Percentiles rank a stretch among this genome's conserved stretches.
Conservation (phyloP, 1,140 invertebrate species). For the Rhizoglyphus robini region DNA sequence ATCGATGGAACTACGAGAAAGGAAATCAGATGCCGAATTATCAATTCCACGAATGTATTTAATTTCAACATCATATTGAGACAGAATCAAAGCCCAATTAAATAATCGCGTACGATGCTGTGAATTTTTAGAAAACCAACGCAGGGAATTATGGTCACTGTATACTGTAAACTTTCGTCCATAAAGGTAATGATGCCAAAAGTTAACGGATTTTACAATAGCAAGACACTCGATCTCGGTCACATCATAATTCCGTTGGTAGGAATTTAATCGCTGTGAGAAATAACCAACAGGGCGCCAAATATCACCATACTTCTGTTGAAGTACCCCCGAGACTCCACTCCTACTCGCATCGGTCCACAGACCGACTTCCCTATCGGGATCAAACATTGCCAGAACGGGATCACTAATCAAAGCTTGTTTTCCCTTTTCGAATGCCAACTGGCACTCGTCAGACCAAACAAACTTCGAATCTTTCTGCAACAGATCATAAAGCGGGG, state of each 20-base stretch:
- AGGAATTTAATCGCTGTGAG: neutral
- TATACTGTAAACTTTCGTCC: slow-evolving; percentile 14
- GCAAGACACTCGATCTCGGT: slow-evolving; percentile 20
- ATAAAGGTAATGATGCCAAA: slow-evolving; percentile 18
- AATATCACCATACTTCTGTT: slow-evolving; percentile 30
- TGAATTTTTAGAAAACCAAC: neutral
- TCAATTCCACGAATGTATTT: slow-evolving; percentile 4
- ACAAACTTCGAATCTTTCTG: slow-evolving; percentile 13
- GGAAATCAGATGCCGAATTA: slow-evolving; percentile 17
- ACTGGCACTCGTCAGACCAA: slow-evolving; percentile 5
- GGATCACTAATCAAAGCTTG: neutral
- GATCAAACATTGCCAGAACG: slow-evolving; percentile 20
- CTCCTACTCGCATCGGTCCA: slow-evolving; percentile 31
- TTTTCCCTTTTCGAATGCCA: slow-evolving; percentile 18
- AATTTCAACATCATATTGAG: slow-evolving; percentile 13
- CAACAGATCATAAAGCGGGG: slow-evolving; percentile 9
- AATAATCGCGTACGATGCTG: neutral
- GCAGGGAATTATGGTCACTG: slow-evolving; percentile 14
- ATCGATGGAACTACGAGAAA: slow-evolving; percentile 9
- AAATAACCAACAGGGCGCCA: slow-evolving; percentile 9
- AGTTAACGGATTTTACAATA: slow-evolving; percentile 11
- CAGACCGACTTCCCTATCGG: neutral
- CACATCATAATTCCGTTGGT: neutral
- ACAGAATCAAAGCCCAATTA: neutral
- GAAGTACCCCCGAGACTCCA: slow-evolving; percentile 38